Conservation (phyloP, 2,797 vertebrate genomes). For the Bufotes viridis region DNA sequence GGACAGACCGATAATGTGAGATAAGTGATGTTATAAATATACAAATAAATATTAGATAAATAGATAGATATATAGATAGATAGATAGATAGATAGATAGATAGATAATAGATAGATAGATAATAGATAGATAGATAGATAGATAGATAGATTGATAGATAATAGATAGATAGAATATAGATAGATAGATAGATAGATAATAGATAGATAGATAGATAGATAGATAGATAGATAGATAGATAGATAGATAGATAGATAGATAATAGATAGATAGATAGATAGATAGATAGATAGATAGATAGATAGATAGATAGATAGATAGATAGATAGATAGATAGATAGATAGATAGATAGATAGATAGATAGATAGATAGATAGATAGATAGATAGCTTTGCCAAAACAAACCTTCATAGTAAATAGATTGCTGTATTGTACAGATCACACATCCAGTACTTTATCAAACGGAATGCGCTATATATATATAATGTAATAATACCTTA, state of each 20-base stretch:
- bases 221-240: too few relatives aligned
- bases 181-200: neutral
- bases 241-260: too few relatives aligned
- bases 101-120: neutral
- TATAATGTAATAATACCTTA: too few relatives aligned
- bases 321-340: neutral
- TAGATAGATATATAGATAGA: neutral
- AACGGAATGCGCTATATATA: too few relatives aligned
- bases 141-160: conserved; percentile 5
- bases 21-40: too few relatives aligned
- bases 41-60: too few relatives aligned
- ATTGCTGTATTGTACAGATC: neutral
- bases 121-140: conserved; percentile 2
- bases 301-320: neutral
- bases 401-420: neutral
- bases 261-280: neutral
- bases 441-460: too few relatives aligned
- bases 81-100: neutral
- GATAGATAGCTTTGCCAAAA: too few relatives aligned
- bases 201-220: too few relatives aligned
- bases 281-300: conserved; percentile 4
- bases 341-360: neutral
- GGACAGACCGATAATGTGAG: too few relatives aligned
- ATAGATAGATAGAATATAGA: neutral
- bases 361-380: neutral